phyloP scores from a whole-genome alignment of 2,113 vertebrate species.

The Machaerirhynchus nigripectus region DNA sequence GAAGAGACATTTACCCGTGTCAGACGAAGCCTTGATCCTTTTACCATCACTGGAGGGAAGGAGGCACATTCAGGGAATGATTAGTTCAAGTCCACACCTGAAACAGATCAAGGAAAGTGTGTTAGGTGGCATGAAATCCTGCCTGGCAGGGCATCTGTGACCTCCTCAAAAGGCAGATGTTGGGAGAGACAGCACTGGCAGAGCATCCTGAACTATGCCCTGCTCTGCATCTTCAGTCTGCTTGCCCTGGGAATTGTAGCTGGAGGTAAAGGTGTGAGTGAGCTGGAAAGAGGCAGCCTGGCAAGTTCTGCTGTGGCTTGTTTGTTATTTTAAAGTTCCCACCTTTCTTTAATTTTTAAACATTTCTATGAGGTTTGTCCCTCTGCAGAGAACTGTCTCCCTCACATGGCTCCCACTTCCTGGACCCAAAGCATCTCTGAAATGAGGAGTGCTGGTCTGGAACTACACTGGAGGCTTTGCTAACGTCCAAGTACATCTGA shows the following conservation, averaged over 20 bases:
- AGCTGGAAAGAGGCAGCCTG: not conserved
- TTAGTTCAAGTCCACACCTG: not conserved
- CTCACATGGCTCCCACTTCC: not conserved
- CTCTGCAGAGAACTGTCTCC: not conserved
- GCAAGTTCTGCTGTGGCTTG: not conserved
- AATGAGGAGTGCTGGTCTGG: not conserved
- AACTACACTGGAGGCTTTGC: not conserved
- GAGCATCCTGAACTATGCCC: not conserved
- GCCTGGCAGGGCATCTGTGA: not conserved
- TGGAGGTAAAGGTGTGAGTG: not conserved
- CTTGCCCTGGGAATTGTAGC: not conserved
- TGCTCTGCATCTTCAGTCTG: not conserved
- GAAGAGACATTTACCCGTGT: not conserved
- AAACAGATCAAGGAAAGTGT: not conserved
- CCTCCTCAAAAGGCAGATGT: not conserved
- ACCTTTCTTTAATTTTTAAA: not conserved
- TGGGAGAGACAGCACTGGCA: not conserved
- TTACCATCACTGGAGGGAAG: not conserved
- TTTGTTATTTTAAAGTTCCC: not conserved
- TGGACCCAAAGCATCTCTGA: not conserved
- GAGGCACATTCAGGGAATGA: not conserved
- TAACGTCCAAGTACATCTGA: not conserved
- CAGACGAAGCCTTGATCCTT: accelerated
- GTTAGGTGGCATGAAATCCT: not conserved
- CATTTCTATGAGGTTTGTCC: not conserved